Percentiles rank a stretch among this genome's conserved stretches.
Conservation (phyloP, 2,113 vertebrate species). For the Recurvirostra avosetta region DNA sequence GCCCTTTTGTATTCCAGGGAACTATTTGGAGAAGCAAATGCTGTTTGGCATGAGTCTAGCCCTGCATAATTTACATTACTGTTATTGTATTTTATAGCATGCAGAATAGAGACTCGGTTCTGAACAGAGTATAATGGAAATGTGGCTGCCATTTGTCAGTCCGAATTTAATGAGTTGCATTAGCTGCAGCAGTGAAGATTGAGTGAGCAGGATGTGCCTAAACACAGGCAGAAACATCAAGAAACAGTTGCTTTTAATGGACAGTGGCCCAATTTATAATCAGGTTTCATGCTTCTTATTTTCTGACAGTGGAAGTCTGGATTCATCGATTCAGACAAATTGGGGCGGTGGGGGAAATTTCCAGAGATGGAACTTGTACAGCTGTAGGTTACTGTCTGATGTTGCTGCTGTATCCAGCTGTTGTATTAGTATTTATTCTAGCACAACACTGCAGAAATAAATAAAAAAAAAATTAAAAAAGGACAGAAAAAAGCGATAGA, state of each 20-base stretch:
- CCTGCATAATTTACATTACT: slow-evolving; percentile 26
- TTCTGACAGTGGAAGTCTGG: neutral
- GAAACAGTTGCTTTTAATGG: neutral
- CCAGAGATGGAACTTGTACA: neutral
- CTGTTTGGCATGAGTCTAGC: neutral
- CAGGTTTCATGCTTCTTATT: neutral
- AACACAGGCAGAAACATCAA: neutral
- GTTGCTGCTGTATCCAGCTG: slow-evolving; percentile 18
- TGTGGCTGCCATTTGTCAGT: slow-evolving; percentile 12
- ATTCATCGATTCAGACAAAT: neutral
- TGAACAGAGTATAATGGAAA: neutral
- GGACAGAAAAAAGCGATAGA: neutral
- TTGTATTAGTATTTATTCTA: slow-evolving; percentile 11
- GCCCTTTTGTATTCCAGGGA: neutral
- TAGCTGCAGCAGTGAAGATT: neutral
- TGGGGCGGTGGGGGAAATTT: neutral
- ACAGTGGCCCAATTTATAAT: neutral
- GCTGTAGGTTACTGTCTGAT: neutral
- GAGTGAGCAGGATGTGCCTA: neutral
- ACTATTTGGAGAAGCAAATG: slow-evolving; percentile 44
- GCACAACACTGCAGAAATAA: neutral
- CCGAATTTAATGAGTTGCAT: neutral
- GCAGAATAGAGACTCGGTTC: neutral
- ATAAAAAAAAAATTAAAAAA: neutral
- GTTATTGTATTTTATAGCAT: neutral